These are phyloP conservation scores for Phaethornis superciliosus DNA, from an alignment of 2,113 vertebrate species.

Conservation along the genomic window DNA sequence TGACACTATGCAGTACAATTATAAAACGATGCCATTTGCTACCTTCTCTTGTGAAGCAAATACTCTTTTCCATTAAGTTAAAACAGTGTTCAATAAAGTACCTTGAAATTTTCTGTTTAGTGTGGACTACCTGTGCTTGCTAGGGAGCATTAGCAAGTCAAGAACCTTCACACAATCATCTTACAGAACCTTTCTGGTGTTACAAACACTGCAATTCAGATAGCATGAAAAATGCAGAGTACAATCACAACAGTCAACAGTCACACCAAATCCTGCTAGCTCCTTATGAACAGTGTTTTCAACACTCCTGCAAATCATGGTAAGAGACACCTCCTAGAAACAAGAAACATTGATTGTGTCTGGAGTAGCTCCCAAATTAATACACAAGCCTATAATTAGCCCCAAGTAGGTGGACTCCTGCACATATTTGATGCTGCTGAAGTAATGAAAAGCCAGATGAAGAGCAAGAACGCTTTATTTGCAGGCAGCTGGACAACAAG, in stretches of 20 bases:
- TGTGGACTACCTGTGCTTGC: not conserved
- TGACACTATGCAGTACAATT: not conserved
- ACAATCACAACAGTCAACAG: not conserved
- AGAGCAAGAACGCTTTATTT: not conserved
- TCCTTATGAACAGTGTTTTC: not conserved
- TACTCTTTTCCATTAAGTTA: not conserved
- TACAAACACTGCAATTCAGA: not conserved
- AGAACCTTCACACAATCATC: not conserved
- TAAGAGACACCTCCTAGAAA: not conserved
- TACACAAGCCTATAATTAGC: not conserved
- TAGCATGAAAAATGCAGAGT: not conserved
- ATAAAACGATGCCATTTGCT: not conserved
- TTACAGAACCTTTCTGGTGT: not conserved
- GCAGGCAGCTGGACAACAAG: not conserved
- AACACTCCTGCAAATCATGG: not conserved
- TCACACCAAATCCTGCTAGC: not conserved
- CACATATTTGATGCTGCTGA: not conserved
- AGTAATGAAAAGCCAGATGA: not conserved
- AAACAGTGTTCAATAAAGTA: not conserved
- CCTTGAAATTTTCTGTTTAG: not conserved
- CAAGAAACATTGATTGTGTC: not conserved
- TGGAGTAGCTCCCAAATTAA: not conserved
- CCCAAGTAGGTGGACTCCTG: not conserved
- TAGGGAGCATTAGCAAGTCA: not conserved
- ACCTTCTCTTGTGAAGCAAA: not conserved